phyloP scores from a whole-genome alignment of 2,888 invertebrate species.

The Hyles lineata region DNA sequence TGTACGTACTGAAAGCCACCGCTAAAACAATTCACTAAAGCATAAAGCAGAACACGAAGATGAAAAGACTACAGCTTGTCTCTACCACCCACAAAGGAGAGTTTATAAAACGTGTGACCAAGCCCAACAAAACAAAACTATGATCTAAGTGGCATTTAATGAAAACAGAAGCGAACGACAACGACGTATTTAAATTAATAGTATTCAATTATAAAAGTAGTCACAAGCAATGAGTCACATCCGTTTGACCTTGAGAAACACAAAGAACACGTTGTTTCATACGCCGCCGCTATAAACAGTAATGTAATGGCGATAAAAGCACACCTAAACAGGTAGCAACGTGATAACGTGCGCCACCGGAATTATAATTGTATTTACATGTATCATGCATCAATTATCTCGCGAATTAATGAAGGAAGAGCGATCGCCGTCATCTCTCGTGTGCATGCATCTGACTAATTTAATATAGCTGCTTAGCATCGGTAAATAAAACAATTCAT shows the following conservation, averaged over 20 bases:
- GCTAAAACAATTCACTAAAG: too few species aligned
- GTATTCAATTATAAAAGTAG: conserved; percentile 34
- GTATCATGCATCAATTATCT: conserved; percentile 46
- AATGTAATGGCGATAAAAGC: conserved; percentile 70
- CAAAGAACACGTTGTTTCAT: conserved; percentile 58
- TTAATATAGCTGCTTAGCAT: not conserved
- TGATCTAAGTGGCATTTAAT: conserved; percentile 27
- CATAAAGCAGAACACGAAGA: too few species aligned
- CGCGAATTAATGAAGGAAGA: conserved; percentile 58
- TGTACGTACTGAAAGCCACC: too few species aligned
- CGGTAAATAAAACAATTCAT: too few species aligned
- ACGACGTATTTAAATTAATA: conserved; percentile 32
- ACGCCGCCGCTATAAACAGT: conserved; percentile 55
- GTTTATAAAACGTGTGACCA: not conserved
- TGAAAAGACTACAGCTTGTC: too few species aligned
- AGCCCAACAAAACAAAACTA: not conserved
- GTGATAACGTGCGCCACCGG: conserved; percentile 55
- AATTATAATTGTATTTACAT: conserved; percentile 58
- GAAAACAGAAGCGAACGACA: not conserved
- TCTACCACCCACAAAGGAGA: not conserved
- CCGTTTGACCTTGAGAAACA: conserved; percentile 68
- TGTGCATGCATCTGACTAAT: not conserved
- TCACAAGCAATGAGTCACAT: conserved; percentile 48
- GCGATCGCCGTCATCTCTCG: not conserved
- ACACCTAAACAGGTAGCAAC: conserved; percentile 64